Evolutionary conservation across 2,113 vertebrate genomes (phyloP), one percentile per base, ranked within the genome.

Genomic region (Caranx melampygus): DNA sequence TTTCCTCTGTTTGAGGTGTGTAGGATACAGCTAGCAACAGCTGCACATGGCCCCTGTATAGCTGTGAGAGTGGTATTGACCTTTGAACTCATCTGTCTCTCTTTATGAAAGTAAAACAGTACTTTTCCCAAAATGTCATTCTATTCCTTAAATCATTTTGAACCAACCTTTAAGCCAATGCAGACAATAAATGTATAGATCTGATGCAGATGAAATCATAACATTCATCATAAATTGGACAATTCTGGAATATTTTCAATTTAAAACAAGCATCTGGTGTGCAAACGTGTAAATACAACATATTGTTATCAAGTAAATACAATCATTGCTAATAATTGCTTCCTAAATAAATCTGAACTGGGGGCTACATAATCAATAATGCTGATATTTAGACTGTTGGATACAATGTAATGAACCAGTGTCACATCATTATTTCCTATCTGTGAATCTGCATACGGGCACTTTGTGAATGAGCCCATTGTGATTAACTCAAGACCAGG

Each of bases 351-450:
- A 35, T 33, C 5, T 65, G 8, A 33, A 58, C 42, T 34, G 15
- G 16, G 34, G 15, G 34, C 0, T 34, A 59, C n/a, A 34, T 34
- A 52, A 71, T 66, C 2, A 0, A 37, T 44, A 42, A 60, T 59
- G 26, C 59, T 42, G 44, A 40, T 75, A 67, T 34, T 21, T 40
- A 34, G 51, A 21, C 31, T 65, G 54, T 33, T 51, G 33, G 15
- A 51, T 31, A n/a, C 18, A 10, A 18, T 44, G 42, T 14, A 63
- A 79, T 79, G 4, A 60, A 67, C 44, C 13, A 49, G 15, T 79
- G 4, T 40, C 21, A 65, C 3, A 49, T 66, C n/a, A 34, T 61
- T 42, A 54, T 68, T 55, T 81, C 20, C 26, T 35, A 11, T 63
- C 26, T 26, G 26, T 47, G 14, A 68, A 69, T 52, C 33, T 49